Evolutionary conservation across 2,888 invertebrate species (phyloP).

Genomic region (Mantis religiosa): DNA sequence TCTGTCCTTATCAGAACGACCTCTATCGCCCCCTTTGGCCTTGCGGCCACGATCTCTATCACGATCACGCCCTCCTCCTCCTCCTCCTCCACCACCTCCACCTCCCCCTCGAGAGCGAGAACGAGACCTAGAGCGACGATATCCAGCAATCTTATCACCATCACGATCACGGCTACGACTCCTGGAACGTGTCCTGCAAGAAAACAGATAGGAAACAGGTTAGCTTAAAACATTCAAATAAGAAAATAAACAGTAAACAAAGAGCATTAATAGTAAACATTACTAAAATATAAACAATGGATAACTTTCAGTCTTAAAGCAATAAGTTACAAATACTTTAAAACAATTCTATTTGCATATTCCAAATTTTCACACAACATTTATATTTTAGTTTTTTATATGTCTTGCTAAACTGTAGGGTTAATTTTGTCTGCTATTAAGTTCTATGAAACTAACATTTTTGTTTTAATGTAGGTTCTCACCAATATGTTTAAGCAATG

Average conservation of each 20-base stretch:
- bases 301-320: not conserved
- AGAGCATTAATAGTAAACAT: too few relatives aligned
- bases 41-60: slow-evolving; percentile 37
- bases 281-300: not conserved
- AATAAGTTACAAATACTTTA: not conserved
- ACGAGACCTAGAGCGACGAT: slow-evolving; percentile 35
- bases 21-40: slow-evolving; percentile 38
- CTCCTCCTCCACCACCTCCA: slow-evolving; percentile 32
- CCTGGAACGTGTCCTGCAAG: slow-evolving; percentile 54
- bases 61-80: slow-evolving; percentile 32
- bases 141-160: slow-evolving; percentile 37
- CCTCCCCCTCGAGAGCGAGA: slow-evolving; percentile 34
- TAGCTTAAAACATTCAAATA: not conserved
- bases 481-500: too few relatives aligned
- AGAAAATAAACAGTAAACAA: not conserved
- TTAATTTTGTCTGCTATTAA: too few relatives aligned
- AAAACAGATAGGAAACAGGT: not conserved
- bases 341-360: too few relatives aligned
- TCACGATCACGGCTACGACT: slow-evolving; percentile 63
- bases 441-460: too few relatives aligned
- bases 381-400: too few relatives aligned
- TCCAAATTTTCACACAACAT: too few relatives aligned
- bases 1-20: slow-evolving; percentile 38
- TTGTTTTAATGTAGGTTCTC: too few relatives aligned
- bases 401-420: too few relatives aligned